Percentiles rank a stretch among this genome's conserved stretches.
Evolutionary conservation across 2,888 invertebrate genomes (phyloP).

Genomic region (Neoascia interrupta): DNA sequence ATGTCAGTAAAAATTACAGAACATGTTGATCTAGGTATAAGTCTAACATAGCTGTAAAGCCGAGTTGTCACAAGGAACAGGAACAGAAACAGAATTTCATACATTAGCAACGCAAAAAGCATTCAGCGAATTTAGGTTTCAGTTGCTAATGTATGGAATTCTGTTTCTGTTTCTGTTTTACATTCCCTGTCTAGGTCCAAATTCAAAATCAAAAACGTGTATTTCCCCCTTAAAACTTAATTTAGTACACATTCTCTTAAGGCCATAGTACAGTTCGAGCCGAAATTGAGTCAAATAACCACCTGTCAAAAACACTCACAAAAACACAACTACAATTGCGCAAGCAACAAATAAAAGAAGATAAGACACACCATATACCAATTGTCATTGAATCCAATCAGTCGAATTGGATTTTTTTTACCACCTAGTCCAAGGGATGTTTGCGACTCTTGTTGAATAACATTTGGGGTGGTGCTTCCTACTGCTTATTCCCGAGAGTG

Average conservation of each 20-base stretch:
- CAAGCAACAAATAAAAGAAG: background rate
- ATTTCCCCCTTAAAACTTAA: background rate
- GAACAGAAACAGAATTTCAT: too few species aligned
- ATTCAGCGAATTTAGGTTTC: too few species aligned
- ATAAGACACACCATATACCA: background rate
- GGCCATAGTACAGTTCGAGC: background rate
- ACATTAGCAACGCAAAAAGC: too few species aligned
- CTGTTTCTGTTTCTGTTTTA: too few species aligned
- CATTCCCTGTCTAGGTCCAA: too few species aligned
- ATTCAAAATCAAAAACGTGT: too few species aligned
- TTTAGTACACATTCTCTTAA: slow-evolving; percentile 41
- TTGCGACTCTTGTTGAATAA: slow-evolving; percentile 45
- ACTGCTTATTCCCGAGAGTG: too few species aligned
- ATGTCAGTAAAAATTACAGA: too few species aligned
- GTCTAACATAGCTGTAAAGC: too few species aligned
- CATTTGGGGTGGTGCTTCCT: slow-evolving; percentile 60
- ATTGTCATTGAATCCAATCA: slow-evolving; percentile 27
- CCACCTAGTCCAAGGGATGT: slow-evolving; percentile 30
- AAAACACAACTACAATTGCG: background rate
- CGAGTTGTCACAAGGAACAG: too few species aligned
- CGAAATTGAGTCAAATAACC: slow-evolving; percentile 23
- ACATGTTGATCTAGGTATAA: too few species aligned
- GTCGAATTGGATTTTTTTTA: slow-evolving; percentile 32
- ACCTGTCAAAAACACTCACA: slow-evolving; percentile 35
- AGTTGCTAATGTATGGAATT: too few species aligned